phyloP scores from a whole-genome alignment of 2,888 invertebrate species.

The Geotrupes spiniger region DNA sequence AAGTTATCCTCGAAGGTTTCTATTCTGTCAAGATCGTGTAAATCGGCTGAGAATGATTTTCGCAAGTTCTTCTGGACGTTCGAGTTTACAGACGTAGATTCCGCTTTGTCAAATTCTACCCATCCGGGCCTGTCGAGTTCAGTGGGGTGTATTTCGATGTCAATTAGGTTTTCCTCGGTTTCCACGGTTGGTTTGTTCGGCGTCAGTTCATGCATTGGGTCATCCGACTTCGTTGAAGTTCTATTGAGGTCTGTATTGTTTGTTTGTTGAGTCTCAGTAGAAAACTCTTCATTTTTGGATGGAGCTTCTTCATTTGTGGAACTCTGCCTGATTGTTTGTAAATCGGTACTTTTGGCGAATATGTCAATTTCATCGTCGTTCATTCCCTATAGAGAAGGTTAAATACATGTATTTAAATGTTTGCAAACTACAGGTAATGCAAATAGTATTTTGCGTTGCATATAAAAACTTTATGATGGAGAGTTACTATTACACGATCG shows the following conservation, averaged over 20 bases:
- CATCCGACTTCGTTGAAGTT: too few relatives aligned
- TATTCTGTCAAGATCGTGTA: conserved; percentile 51
- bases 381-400: conserved; percentile 40
- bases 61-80: conserved; percentile 4
- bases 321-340: conserved; percentile 13
- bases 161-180: conserved; percentile 9
- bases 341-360: conserved; percentile 13
- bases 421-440: too few relatives aligned
- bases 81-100: conserved; percentile 13
- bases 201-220: too few relatives aligned
- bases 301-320: not conserved
- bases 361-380: conserved; percentile 49
- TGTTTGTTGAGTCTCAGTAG: too few relatives aligned
- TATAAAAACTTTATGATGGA: too few relatives aligned
- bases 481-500: too few relatives aligned
- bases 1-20: conserved; percentile 44
- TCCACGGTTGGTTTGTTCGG: not conserved
- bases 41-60: conserved; percentile 27
- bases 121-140: conserved; percentile 34
- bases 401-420: too few relatives aligned
- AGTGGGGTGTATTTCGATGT: conserved; percentile 33
- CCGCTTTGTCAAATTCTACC: conserved; percentile 28
- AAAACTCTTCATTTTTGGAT: too few relatives aligned
- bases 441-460: too few relatives aligned
- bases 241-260: too few relatives aligned